Base-by-base conservation (phyloP, 2,888 invertebrate genomes). In the Sesia apiformis region DNA sequence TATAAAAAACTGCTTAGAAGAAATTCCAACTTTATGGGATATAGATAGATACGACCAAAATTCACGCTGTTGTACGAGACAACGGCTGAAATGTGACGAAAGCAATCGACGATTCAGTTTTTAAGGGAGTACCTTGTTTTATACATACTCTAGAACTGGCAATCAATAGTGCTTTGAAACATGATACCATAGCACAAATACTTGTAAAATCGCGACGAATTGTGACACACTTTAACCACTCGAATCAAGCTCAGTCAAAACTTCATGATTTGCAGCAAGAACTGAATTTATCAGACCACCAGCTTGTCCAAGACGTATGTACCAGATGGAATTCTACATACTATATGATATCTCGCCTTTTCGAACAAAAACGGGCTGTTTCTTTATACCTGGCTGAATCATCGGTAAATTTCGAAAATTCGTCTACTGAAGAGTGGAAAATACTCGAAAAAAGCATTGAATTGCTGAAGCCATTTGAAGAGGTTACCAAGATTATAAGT, bases 351-450 rank as follows among this genome's bases (percentile, higher is more conserved):
- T 55, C 52, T 50, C 55, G 55, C 39, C 43, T 55, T 39, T 50
- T 55, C 38, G 50, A 55, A 41, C 53, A 55, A 55, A 55, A 55
- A 53, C 49, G 55, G 4, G 38, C 50, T 42, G 49, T 55, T 42
- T 53, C 49, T 52, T 55, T 53, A 39, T 55, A 50, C 39, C 38
- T 53, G 42, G 42, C 50, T 53, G 42, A 55, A 55, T 53, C 23
- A 8, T 49, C 42, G 7, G 55, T 51, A 49, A 55, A 53, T 50
- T 55, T 55, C 41, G 52, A 53, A 49, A 55, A 53, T 50, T 50
- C 53, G 39, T 55, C 53, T 40, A 55, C 49, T 7, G 51, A 53
- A 23, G 55, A 55, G 53, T 55, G 55, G 55, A 53, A 55, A 46
- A 5, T 53, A 39, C 52, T 55, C 5, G 52, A 40, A 55, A 55